Evolutionary conservation across 2,113 vertebrate genomes (phyloP).

Genomic region (Lepidothrix coronata): DNA sequence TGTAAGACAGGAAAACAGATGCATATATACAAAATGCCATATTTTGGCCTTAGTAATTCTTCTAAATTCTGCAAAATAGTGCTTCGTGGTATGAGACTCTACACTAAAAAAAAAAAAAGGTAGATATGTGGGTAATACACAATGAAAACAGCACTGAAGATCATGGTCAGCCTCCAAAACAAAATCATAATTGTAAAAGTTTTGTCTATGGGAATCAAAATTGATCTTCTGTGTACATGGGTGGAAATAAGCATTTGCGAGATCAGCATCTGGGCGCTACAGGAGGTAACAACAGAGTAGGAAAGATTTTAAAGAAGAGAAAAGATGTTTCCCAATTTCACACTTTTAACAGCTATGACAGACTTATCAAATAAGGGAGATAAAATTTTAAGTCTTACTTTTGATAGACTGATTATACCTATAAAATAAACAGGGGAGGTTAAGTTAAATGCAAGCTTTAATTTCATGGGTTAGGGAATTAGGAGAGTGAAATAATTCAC

Average conservation of each 20-base stretch:
- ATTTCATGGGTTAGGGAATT: not conserved
- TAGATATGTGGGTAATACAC: not conserved
- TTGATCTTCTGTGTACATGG: not conserved
- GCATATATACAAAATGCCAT: accelerated
- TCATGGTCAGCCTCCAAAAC: not conserved
- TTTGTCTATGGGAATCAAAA: not conserved
- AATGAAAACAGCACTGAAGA: not conserved
- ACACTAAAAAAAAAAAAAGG: not conserved
- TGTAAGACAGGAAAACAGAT: not conserved
- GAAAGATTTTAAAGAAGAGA: not conserved
- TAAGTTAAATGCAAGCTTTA: not conserved
- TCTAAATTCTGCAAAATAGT: not conserved
- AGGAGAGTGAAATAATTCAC: not conserved
- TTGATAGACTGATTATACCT: not conserved
- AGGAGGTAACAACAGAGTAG: not conserved
- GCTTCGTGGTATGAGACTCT: not conserved
- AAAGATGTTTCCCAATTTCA: not conserved
- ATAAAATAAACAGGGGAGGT: not conserved
- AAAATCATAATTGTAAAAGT: not conserved
- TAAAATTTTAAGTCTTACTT: not conserved
- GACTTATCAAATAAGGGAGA: not conserved
- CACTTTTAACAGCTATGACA: not conserved
- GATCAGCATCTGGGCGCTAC: not conserved
- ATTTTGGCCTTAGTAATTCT: not conserved
- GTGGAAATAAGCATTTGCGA: not conserved